These are phyloP conservation scores for Enhydra lutris DNA, from an alignment of 2,113 vertebrate genomes.

Conservation along the genomic window DNA sequence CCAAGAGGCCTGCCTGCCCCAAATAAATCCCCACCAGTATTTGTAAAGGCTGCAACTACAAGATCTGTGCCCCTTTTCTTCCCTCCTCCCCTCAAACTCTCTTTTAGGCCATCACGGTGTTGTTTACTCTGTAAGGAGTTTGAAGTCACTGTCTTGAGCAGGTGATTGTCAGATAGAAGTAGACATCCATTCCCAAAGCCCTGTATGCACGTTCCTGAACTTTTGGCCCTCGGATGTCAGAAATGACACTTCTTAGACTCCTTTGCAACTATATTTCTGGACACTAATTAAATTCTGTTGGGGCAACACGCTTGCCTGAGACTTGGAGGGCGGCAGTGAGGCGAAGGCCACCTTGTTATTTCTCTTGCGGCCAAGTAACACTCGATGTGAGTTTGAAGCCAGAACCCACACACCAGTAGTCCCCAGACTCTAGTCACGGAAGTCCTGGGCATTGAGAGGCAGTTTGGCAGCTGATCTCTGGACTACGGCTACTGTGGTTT, in stretches of 20 bases:
- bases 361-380: neutral
- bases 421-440: neutral
- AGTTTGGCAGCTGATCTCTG: neutral
- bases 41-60: neutral
- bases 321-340: neutral
- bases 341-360: neutral
- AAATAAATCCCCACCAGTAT: neutral
- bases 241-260: neutral
- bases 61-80: neutral
- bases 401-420: neutral
- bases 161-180: neutral
- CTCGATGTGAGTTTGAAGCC: neutral
- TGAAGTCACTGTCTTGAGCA: neutral
- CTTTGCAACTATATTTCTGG: conserved; percentile 2
- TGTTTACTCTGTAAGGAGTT: neutral
- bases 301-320: neutral
- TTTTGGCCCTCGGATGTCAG: neutral
- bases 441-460: neutral
- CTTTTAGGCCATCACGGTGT: neutral
- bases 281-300: neutral
- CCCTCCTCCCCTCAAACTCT: neutral
- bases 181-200: neutral
- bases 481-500: neutral
- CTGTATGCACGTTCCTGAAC: neutral
- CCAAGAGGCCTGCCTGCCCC: neutral